Base-by-base conservation (phyloP, 2,888 invertebrate genomes). In the Parapristionchus giblindavisi region DNA sequence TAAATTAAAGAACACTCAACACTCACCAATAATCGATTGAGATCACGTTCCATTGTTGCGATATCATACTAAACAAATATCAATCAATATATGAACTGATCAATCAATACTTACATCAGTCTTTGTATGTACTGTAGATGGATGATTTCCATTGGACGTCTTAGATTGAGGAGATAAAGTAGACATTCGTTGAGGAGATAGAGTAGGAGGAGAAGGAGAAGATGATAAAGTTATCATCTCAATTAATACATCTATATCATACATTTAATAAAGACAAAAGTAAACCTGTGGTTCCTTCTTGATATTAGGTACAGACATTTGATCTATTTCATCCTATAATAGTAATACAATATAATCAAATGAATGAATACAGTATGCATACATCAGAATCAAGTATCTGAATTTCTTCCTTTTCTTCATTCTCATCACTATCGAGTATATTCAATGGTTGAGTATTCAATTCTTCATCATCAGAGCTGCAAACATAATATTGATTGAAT, bases 371-470 rank as follows among this genome's bases (percentile, higher is more conserved):
- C 6, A 6, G 6, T 54, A 24, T 6, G 6, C 29, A 21, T 21
- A 66, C 66, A 32, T 66, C 51, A 17, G 68, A 52, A n/a, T 68
- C 52, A 27, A 52, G 32, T 21, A 52, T 52, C 32, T 36, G 3
- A 24, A 63, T 43, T 5, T 34, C 40, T n/a, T 63, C 63, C 29
- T 8, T n/a, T 66, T 17, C 32, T 51, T 34, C 8, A 11, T 68
- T 52, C 52, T 68, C 68, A 51, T 68, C 68, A 52, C 52, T 52
- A 34, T 52, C 68, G 21, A 34, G 8, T 27, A 65, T 65, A 27
- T 65, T 43, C 17, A 43, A 65, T 29, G 8, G 34, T 14, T 65
- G 43, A 17, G 34, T 43, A 40, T 66, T 51, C 51, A 36, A 24
- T n/a, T 52, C 68, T n/a, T 52, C 68, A 4, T 68, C 68, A 0